Percentiles rank a stretch among this genome's conserved stretches.
Evolutionary conservation across 2,113 vertebrate genomes (phyloP).

Genomic region (Phyllostomus hastatus): DNA sequence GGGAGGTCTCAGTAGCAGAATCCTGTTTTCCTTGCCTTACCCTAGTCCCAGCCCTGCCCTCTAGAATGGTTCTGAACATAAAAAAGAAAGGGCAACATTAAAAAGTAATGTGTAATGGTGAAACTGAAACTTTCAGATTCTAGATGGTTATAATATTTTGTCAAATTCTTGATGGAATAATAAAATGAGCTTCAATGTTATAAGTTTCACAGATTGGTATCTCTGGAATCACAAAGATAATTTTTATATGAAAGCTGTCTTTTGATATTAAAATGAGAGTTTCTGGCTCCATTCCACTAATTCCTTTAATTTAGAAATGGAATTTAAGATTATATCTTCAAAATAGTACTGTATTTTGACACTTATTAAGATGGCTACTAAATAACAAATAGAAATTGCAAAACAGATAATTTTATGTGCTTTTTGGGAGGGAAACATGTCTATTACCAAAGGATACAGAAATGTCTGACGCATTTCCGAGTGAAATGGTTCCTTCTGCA

Average conservation of each 20-base stretch:
- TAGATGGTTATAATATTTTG: background rate
- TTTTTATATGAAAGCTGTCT: conserved; percentile 14
- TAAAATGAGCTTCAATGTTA: background rate
- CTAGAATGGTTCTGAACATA: background rate
- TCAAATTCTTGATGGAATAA: conserved; percentile 24
- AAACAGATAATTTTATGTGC: background rate
- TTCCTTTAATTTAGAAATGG: conserved; percentile 23
- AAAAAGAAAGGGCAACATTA: background rate
- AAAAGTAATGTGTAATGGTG: background rate
- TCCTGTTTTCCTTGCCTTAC: background rate
- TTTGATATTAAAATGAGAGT: conserved; percentile 9
- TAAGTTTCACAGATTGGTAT: background rate
- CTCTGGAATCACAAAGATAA: conserved; percentile 1
- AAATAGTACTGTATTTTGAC: background rate
- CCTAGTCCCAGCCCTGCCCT: background rate
- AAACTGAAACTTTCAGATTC: background rate
- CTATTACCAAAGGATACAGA: background rate
- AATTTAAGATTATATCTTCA: conserved; percentile 5
- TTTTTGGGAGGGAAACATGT: background rate
- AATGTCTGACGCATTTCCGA: conserved; percentile 14
- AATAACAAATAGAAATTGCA: background rate
- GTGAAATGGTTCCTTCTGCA: conserved; percentile 5
- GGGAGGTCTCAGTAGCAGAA: background rate
- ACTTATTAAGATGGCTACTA: background rate
- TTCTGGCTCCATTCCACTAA: background rate